Percentiles rank a stretch among this genome's conserved stretches.
Evolutionary conservation across 1,140 invertebrate species (phyloP).

Genomic region (Plutomurus gul): DNA sequence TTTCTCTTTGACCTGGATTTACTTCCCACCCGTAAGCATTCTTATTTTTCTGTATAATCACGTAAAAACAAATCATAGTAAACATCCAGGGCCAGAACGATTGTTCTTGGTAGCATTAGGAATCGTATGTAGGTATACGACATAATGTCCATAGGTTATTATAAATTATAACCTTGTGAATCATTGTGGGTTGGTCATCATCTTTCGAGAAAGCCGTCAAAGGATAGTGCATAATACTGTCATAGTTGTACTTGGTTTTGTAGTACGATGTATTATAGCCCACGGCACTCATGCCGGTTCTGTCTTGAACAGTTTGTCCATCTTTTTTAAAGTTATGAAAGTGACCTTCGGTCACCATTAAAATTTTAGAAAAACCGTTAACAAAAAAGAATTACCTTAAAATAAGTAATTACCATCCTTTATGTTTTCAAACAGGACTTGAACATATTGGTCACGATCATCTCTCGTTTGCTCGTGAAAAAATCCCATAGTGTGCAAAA

Average conservation of each 20-base stretch:
- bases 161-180: not conserved
- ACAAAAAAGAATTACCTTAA: no score
- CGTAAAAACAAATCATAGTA: not conserved
- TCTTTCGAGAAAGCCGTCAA: not conserved
- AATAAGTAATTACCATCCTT: not conserved
- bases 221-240: constrained; percentile 22
- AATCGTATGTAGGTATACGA: no score
- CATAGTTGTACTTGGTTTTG: not conserved
- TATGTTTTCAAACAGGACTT: not conserved
- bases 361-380: no score
- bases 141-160: no score
- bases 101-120: no score
- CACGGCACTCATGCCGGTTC: not conserved
- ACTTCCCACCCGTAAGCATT: not conserved
- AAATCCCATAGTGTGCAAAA: not conserved
- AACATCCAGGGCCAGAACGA: no score
- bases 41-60: not conserved
- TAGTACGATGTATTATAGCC: constrained; percentile 16
- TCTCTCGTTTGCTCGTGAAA: not conserved
- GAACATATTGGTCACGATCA: not conserved
- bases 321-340: not conserved
- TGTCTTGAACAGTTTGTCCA: not conserved
- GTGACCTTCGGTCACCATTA: no score
- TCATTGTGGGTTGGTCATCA: not conserved
- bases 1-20: not conserved